Percentiles rank a stretch among this genome's conserved stretches.
Evolutionary conservation across 2,888 invertebrate species (phyloP).

Genomic region (Campoplex capitator): DNA sequence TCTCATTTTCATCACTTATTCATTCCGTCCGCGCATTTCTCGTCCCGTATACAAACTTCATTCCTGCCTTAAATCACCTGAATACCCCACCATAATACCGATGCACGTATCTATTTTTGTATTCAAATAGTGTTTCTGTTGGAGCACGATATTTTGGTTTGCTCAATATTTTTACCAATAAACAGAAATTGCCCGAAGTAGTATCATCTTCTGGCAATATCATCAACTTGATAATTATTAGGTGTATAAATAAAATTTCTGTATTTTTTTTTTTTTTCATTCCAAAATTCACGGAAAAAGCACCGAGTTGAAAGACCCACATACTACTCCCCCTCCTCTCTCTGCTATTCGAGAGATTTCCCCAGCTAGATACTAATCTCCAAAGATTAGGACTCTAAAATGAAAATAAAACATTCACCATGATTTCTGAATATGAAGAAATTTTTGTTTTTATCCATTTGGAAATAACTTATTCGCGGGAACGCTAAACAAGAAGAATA

Average conservation of each 20-base stretch:
- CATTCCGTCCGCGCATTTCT: neutral
- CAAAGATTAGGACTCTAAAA: neutral
- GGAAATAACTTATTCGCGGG: neutral
- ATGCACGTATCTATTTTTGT: neutral
- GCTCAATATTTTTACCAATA: neutral
- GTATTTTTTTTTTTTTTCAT: too few species aligned
- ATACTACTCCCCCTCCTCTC: too few species aligned
- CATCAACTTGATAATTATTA: too few species aligned
- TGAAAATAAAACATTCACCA: neutral
- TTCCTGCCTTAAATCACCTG: neutral
- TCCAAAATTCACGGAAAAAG: too few species aligned
- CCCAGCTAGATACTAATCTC: too few species aligned
- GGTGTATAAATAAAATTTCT: too few species aligned
- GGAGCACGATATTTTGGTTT: neutral
- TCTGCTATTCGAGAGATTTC: too few species aligned
- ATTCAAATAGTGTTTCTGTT: neutral
- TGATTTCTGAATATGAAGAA: neutral
- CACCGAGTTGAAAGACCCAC: too few species aligned
- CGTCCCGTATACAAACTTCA: constrained; percentile 4
- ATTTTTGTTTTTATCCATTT: neutral
- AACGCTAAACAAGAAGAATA: neutral
- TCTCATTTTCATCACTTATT: constrained; percentile 7
- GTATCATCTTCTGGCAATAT: too few species aligned
- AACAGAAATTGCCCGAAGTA: neutral
- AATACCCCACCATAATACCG: neutral